Percentiles rank a stretch among this genome's conserved stretches.
These are phyloP conservation scores for Rhinophrynus dorsalis DNA, from an alignment of 2,797 vertebrate genomes.

Conservation along the genomic window DNA sequence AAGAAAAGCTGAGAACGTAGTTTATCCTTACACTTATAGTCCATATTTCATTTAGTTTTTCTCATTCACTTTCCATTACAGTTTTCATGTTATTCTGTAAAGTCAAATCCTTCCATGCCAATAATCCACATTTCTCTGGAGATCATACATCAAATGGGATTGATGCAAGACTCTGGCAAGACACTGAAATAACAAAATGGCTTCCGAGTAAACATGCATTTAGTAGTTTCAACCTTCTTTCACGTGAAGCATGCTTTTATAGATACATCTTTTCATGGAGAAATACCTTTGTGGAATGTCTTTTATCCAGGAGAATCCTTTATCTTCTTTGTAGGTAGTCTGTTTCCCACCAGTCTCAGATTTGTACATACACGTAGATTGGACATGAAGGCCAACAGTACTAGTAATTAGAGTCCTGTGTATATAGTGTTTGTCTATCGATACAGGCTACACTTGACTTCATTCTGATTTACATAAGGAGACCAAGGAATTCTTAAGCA, in stretches of 20 bases:
- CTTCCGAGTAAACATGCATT: constrained; percentile 11
- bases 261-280: constrained; percentile 52
- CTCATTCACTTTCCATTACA: no score
- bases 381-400: constrained; percentile 3
- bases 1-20: no score
- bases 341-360: constrained; percentile 42
- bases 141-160: neutral
- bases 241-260: constrained; percentile 53
- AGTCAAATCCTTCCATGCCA: neutral
- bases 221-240: constrained; percentile 18
- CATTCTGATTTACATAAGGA: constrained; percentile 1
- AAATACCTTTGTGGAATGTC: constrained; percentile 43
- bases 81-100: neutral
- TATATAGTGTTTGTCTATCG: constrained; percentile 4
- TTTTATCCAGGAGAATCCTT: constrained; percentile 52
- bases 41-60: no score
- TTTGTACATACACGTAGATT: neutral
- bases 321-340: neutral
- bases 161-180: neutral
- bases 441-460: neutral
- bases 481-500: neutral
- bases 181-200: neutral
- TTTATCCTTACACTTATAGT: no score
- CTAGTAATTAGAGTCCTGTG: constrained; percentile 14
- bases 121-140: neutral